These are phyloP conservation scores for Heliconius charithonia DNA, from an alignment of 2,888 invertebrate genomes.

Conservation along the genomic window DNA sequence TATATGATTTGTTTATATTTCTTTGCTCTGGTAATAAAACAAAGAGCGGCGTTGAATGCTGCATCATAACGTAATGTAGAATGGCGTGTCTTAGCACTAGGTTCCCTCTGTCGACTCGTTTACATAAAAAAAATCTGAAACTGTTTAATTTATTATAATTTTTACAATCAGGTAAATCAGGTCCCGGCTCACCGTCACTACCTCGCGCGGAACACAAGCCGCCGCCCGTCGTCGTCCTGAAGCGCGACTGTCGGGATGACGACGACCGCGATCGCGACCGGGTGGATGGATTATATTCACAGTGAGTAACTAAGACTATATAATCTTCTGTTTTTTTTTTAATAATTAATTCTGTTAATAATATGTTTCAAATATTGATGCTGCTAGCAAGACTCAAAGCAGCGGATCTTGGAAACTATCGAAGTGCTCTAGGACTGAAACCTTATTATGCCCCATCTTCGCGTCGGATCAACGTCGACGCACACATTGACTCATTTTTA, in stretches of 20 bases:
- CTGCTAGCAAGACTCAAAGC: not conserved
- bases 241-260: constrained; percentile 93
- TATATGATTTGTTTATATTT: too few relatives aligned
- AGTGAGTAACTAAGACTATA: constrained; percentile 58
- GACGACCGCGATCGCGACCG: constrained; percentile 85
- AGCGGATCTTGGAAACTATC: too few relatives aligned
- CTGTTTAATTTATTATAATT: not conserved
- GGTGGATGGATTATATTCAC: constrained; percentile 77
- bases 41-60: not conserved
- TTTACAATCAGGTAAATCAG: constrained; percentile 73
- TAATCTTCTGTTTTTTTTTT: not conserved
- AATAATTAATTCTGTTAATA: too few relatives aligned
- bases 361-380: not conserved
- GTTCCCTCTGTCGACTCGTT: not conserved
- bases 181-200: constrained; percentile 83
- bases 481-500: too few relatives aligned
- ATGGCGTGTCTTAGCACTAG: not conserved
- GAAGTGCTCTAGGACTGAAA: too few relatives aligned
- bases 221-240: constrained; percentile 96
- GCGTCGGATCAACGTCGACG: too few relatives aligned
- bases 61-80: too few relatives aligned
- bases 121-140: not conserved
- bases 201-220: constrained; percentile 91
- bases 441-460: too few relatives aligned
- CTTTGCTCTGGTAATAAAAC: too few relatives aligned